These are phyloP conservation scores for Diorhabda sublineata DNA, from an alignment of 1,140 invertebrate species.

Conservation along the genomic window DNA sequence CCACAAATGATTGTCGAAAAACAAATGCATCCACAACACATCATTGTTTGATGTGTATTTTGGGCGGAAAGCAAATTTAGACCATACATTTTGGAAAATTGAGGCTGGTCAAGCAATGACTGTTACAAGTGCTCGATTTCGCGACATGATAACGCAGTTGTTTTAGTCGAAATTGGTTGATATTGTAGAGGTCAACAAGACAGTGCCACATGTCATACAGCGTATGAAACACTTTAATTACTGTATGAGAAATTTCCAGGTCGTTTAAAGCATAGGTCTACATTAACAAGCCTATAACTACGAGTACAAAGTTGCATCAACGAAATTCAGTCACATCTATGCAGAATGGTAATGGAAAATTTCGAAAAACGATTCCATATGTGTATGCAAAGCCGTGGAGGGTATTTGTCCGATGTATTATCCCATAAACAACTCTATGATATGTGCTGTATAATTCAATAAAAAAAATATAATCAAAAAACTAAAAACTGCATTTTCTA, in stretches of 20 bases:
- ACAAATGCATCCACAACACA: slow-evolving; percentile 41
- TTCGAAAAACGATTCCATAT: not conserved
- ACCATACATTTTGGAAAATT: slow-evolving; percentile 15
- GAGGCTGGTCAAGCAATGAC: slow-evolving; percentile 12
- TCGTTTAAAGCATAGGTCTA: not conserved
- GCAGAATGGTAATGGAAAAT: not conserved
- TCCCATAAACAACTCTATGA: not conserved
- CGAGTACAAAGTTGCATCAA: not conserved
- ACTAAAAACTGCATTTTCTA: too few species aligned
- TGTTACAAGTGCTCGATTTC: slow-evolving; percentile 8
- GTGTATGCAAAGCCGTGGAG: slow-evolving; percentile 1
- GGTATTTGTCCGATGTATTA: not conserved
- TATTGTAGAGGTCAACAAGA: not conserved
- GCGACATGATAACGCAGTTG: slow-evolving; percentile 14
- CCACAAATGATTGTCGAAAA: slow-evolving; percentile 38
- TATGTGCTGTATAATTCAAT: not conserved
- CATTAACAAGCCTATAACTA: not conserved
- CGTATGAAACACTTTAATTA: not conserved
- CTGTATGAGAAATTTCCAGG: not conserved
- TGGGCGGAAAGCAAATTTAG: slow-evolving; percentile 12
- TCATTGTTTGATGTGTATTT: slow-evolving; percentile 34
- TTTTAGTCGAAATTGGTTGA: slow-evolving; percentile 4
- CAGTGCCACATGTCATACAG: not conserved
- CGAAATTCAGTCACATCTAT: slow-evolving; percentile 7
- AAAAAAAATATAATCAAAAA: too few species aligned